Percentiles rank a stretch among this genome's conserved stretches.
Evolutionary conservation across 2,113 vertebrate genomes (phyloP).

Genomic region (Sorex araneus): DNA sequence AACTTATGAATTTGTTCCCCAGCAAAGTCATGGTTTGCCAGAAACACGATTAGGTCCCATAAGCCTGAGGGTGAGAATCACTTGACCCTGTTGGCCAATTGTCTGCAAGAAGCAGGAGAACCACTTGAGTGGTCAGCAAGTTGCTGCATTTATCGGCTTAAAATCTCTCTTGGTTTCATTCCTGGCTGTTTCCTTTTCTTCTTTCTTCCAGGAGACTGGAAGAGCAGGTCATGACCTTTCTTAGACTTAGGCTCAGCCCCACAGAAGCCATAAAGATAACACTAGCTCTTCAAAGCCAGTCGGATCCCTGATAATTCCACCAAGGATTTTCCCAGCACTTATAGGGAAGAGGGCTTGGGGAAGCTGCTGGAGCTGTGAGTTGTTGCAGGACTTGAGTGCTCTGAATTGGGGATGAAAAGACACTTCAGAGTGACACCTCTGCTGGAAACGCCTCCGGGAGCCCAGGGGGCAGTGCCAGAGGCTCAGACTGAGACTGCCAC

Average conservation of each 20-base stretch:
- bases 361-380: background rate
- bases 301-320: constrained; percentile 20
- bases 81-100: background rate
- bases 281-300: constrained; percentile 63
- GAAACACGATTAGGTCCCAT: background rate
- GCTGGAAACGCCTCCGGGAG: background rate
- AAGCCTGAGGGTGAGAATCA: background rate
- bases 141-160: background rate
- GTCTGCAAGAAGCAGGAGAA: background rate
- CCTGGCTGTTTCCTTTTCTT: constrained; percentile 69
- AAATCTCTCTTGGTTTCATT: constrained; percentile 62
- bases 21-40: background rate
- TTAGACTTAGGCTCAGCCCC: constrained; percentile 26
- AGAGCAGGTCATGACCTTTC: constrained; percentile 75
- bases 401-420: constrained; percentile 39
- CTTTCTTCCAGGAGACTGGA: constrained; percentile 54
- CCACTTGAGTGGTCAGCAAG: background rate
- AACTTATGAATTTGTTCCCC: background rate
- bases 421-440: constrained; percentile 39
- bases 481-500: background rate
- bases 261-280: constrained; percentile 73
- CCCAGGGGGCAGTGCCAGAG: background rate
- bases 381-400: background rate
- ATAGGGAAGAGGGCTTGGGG: background rate
- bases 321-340: constrained; percentile 74